Conservation (phyloP, 2,888 invertebrate genomes). For the Omphaloscelis lunosa region DNA sequence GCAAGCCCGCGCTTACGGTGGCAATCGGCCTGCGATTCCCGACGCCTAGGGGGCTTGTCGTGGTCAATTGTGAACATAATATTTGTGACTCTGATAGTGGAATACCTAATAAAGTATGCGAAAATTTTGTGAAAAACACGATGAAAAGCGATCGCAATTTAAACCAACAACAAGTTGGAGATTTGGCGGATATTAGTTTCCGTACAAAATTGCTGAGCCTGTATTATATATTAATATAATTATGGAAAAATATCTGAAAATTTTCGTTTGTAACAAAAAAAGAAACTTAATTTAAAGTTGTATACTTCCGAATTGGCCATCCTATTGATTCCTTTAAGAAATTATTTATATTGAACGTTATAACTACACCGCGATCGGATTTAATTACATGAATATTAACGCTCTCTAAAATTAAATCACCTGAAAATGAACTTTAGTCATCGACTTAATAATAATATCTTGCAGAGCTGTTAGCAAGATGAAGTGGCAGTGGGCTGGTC, state of each 20-base stretch:
- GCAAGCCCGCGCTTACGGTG: no score
- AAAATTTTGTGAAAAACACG: not conserved
- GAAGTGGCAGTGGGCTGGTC: not conserved
- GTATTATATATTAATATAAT: not conserved
- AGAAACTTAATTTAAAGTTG: not conserved
- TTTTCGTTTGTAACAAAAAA: not conserved
- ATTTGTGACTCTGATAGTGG: no score
- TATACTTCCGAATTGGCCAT: not conserved
- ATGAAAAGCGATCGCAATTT: not conserved
- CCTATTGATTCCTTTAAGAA: not conserved
- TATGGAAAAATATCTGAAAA: not conserved
- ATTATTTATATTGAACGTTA: not conserved
- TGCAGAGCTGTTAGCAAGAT: no score
- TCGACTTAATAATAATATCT: not conserved
- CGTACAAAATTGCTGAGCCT: not conserved
- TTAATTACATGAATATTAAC: no score
- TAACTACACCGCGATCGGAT: no score
- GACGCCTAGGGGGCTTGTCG: no score
- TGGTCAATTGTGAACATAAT: no score
- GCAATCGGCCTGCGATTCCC: no score
- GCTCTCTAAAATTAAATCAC: not conserved
- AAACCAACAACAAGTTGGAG: not conserved
- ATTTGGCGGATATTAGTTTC: not conserved
- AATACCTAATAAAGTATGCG: no score
- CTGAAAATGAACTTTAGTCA: not conserved